Evolutionary conservation across 2,888 invertebrate species (phyloP).

Genomic region (Conchocele bisecta): DNA sequence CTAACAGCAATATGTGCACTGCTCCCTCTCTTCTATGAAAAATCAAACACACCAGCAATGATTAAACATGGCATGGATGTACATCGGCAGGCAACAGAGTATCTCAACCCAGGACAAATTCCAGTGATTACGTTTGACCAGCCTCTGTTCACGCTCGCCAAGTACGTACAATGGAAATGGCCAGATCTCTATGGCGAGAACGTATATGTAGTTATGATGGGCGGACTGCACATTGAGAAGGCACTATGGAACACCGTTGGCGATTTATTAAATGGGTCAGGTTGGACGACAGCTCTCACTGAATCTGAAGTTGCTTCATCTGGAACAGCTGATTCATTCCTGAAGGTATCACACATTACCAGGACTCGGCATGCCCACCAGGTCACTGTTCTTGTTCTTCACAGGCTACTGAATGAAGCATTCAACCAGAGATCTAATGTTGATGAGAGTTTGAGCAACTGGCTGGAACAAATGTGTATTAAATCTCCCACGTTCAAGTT

Average conservation of each 20-base stretch:
- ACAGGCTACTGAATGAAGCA: no score
- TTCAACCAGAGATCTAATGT: no score
- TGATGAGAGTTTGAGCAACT: no score
- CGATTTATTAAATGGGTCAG: background rate
- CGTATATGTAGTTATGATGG: background rate
- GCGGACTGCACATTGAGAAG: background rate
- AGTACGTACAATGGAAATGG: background rate
- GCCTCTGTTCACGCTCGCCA: background rate
- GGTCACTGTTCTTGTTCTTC: background rate
- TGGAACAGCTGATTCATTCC: background rate
- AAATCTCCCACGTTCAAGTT: background rate
- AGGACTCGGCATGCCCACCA: background rate
- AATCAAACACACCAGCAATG: background rate
- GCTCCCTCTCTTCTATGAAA: background rate
- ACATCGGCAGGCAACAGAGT: background rate
- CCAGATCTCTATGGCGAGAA: background rate
- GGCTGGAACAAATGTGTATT: background rate
- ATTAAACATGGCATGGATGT: background rate
- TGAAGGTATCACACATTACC: background rate
- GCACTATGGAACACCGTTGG: background rate
- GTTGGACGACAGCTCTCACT: background rate
- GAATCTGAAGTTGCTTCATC: background rate
- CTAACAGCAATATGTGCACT: background rate
- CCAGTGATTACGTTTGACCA: background rate
- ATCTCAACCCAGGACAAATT: background rate